These are phyloP conservation scores for Pycnomerus fuliginosus DNA, from an alignment of 2,888 invertebrate genomes.

Conservation along the genomic window DNA sequence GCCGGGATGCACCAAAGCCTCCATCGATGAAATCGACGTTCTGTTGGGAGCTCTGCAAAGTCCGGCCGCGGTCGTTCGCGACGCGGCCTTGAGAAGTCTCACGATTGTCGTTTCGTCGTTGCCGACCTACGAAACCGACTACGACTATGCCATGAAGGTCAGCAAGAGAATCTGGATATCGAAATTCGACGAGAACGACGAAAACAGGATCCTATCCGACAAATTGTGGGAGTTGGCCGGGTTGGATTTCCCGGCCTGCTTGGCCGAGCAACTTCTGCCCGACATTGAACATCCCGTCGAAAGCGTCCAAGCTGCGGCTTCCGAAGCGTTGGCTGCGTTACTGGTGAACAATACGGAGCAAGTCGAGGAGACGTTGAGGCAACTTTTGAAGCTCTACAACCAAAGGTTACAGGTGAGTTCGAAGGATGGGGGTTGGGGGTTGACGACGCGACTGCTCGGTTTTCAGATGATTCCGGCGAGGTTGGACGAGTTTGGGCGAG, in stretches of 20 bases:
- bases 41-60: slow-evolving; percentile 77
- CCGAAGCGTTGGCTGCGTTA: slow-evolving; percentile 73
- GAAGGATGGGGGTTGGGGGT: background rate
- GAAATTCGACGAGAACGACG: slow-evolving; percentile 74
- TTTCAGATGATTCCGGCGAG: slow-evolving; percentile 75
- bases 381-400: slow-evolving; percentile 71
- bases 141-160: slow-evolving; percentile 61
- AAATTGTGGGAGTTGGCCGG: slow-evolving; percentile 62
- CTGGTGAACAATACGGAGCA: slow-evolving; percentile 58
- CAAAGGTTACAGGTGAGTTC: slow-evolving; percentile 64
- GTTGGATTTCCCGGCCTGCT: slow-evolving; percentile 55
- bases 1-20: slow-evolving; percentile 62
- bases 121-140: slow-evolving; percentile 60
- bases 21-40: slow-evolving; percentile 71
- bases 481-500: slow-evolving; percentile 89
- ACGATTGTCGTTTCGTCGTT: slow-evolving; percentile 64
- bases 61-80: slow-evolving; percentile 70
- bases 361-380: slow-evolving; percentile 60
- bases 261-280: slow-evolving; percentile 60
- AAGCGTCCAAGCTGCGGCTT: slow-evolving; percentile 80
- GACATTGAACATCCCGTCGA: slow-evolving; percentile 81
- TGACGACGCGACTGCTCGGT: background rate
- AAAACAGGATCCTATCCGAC: slow-evolving; percentile 66
- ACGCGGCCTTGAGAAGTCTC: slow-evolving; percentile 76
- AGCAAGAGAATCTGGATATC: slow-evolving; percentile 80